These are phyloP conservation scores for Apodemia zela DNA, from an alignment of 2,888 invertebrate species.

Conservation along the genomic window DNA sequence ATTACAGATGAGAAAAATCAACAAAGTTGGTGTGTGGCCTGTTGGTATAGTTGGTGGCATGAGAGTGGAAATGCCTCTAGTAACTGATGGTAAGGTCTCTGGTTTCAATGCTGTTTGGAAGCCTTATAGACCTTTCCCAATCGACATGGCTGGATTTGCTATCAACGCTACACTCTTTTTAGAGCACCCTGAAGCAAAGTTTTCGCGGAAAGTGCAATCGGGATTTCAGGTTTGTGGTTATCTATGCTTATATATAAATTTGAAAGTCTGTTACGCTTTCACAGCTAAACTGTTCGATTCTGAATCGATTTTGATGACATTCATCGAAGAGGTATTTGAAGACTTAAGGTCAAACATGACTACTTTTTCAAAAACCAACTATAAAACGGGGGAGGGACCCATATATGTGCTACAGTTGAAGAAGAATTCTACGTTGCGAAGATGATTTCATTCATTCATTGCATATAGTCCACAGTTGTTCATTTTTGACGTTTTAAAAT, in stretches of 20 bases:
- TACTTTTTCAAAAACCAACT: too few relatives aligned
- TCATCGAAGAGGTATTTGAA: too few relatives aligned
- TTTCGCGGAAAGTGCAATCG: slow-evolving; percentile 91
- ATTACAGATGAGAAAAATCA: slow-evolving; percentile 88
- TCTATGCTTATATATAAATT: not conserved
- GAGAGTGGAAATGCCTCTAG: slow-evolving; percentile 93
- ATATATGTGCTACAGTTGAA: too few relatives aligned
- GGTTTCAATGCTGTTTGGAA: slow-evolving; percentile 90
- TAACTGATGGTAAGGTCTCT: slow-evolving; percentile 79
- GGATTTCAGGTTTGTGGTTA: slow-evolving; percentile 85
- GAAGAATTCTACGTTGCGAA: too few relatives aligned
- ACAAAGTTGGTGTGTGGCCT: slow-evolving; percentile 94
- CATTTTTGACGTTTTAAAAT: too few relatives aligned
- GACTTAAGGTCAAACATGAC: too few relatives aligned
- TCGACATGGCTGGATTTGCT: slow-evolving; percentile 99
- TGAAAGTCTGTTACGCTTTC: too few relatives aligned
- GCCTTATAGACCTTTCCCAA: slow-evolving; percentile 94
- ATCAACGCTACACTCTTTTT: slow-evolving; percentile 89
- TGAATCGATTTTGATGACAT: too few relatives aligned
- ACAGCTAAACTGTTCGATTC: too few relatives aligned
- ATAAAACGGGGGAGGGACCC: too few relatives aligned
- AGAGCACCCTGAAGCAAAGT: slow-evolving; percentile 85
- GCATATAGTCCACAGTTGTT: too few relatives aligned
- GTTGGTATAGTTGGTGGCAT: slow-evolving; percentile 98
- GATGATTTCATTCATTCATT: too few relatives aligned